Evolutionary conservation across 2,888 invertebrate genomes (phyloP).

Genomic region (Blastobasis lacticolella): DNA sequence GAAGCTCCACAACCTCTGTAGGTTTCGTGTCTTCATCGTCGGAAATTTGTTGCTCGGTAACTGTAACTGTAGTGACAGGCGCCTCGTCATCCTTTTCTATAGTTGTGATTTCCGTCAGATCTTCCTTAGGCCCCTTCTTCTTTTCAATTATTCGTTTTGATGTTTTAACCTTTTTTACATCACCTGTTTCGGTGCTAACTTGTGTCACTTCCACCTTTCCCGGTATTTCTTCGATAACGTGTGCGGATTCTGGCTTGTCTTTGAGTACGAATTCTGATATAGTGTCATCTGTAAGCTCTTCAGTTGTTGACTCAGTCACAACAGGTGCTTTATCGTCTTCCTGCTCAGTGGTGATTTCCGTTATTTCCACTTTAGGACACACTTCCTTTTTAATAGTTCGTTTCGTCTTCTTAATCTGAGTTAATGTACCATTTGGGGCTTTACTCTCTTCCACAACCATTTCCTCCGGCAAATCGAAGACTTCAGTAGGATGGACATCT

Average conservation of each 20-base stretch:
- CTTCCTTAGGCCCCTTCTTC: conserved; percentile 20
- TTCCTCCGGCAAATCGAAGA: conserved; percentile 31
- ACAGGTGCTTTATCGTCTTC: conserved; percentile 49
- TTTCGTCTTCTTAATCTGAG: conserved; percentile 26
- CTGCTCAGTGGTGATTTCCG: conserved; percentile 49
- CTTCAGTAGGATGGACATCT: conserved; percentile 24
- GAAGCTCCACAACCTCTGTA: conserved; percentile 26
- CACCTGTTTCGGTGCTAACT: neutral
- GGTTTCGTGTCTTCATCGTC: conserved; percentile 25
- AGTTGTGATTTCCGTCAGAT: conserved; percentile 24
- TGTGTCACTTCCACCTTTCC: conserved; percentile 32
- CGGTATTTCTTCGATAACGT: conserved; percentile 24
- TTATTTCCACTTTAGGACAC: conserved; percentile 28
- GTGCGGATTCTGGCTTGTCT: neutral
- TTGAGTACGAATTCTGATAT: conserved; percentile 20
- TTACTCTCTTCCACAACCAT: conserved; percentile 18
- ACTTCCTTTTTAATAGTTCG: conserved; percentile 27
- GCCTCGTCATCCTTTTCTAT: conserved; percentile 42
- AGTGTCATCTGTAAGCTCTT: conserved; percentile 24
- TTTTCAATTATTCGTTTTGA: conserved; percentile 24
- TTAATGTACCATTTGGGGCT: conserved; percentile 18
- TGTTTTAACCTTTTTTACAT: conserved; percentile 1
- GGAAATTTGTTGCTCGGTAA: conserved; percentile 5
- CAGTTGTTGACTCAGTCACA: conserved; percentile 41
- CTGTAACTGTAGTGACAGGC: conserved; percentile 21